These are phyloP conservation scores for Raja brachyura DNA, from an alignment of 2,113 vertebrate genomes.

Conservation along the genomic window DNA sequence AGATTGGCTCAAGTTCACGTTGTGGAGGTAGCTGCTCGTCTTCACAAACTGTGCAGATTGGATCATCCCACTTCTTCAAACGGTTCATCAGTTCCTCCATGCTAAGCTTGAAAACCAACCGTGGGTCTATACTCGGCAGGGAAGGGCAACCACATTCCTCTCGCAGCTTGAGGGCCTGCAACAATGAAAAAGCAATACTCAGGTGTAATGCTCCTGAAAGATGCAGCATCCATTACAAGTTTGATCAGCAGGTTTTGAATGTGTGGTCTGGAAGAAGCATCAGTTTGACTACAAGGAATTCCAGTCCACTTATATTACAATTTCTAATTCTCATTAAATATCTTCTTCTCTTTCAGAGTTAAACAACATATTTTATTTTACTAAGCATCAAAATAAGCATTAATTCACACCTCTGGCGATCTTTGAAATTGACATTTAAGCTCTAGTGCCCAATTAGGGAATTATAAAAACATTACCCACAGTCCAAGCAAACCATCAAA, in stretches of 20 bases:
- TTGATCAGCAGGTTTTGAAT: neutral
- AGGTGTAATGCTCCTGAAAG: neutral
- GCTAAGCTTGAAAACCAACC: constrained; percentile 64
- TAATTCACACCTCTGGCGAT: no score
- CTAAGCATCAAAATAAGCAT: neutral
- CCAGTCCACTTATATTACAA: neutral
- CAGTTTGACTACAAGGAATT: neutral
- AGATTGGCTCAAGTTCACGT: neutral
- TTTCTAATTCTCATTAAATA: neutral
- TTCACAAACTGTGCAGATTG: neutral
- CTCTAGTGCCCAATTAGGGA: no score
- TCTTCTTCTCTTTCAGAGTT: neutral
- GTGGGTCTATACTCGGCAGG: constrained; percentile 75
- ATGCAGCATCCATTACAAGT: neutral
- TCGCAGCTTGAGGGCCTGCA: constrained; percentile 82
- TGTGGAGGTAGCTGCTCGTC: neutral
- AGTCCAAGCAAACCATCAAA: no score
- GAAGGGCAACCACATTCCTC: constrained; percentile 74
- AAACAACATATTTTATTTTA: neutral
- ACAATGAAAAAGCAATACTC: constrained; percentile 36
- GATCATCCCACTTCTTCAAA: constrained; percentile 42
- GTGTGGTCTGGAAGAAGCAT: neutral
- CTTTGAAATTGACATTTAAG: neutral
- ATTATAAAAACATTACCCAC: no score
- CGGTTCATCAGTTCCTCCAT: constrained; percentile 62